phyloP scores from a whole-genome alignment of 2,888 invertebrate species.

The Cheilosia pagana region DNA sequence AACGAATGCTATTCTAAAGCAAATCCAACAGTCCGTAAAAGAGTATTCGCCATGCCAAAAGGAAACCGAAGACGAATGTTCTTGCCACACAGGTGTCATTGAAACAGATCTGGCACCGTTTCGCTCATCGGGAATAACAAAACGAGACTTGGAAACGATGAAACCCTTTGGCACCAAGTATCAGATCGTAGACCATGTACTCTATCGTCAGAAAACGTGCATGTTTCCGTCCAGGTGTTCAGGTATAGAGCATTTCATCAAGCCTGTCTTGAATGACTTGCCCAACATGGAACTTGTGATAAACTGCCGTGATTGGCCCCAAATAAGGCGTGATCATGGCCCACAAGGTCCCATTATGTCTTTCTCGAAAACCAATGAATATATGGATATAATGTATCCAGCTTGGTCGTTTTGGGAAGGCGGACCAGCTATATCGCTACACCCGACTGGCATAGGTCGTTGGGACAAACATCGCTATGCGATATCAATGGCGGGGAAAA shows the following conservation, averaged over 20 bases:
- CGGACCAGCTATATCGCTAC: slow-evolving; percentile 96
- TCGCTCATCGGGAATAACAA: slow-evolving; percentile 87
- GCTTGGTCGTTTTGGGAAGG: slow-evolving; percentile 99
- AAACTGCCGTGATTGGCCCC: slow-evolving; percentile 97
- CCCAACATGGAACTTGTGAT: slow-evolving; percentile 93
- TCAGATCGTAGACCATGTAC: slow-evolving; percentile 91
- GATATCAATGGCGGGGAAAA: slow-evolving; percentile 87
- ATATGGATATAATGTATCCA: slow-evolving; percentile 96
- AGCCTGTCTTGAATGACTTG: slow-evolving; percentile 87
- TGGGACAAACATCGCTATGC: slow-evolving; percentile 94
- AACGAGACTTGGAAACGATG: slow-evolving; percentile 86
- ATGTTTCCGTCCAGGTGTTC: slow-evolving; percentile 96
- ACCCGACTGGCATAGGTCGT: slow-evolving; percentile 96
- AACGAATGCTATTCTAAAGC: slow-evolving; percentile 80
- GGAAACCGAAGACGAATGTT: slow-evolving; percentile 83
- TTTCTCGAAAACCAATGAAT: slow-evolving; percentile 94
- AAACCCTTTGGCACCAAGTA: slow-evolving; percentile 88
- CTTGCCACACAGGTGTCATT: slow-evolving; percentile 87
- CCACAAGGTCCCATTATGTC: slow-evolving; percentile 93
- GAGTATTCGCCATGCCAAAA: slow-evolving; percentile 85
- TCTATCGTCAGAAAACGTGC: slow-evolving; percentile 93
- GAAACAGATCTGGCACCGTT: slow-evolving; percentile 89
- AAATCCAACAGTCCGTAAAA: slow-evolving; percentile 84
- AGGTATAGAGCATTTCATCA: slow-evolving; percentile 95
- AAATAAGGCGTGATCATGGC: slow-evolving; percentile 85